Percentiles rank a stretch among this genome's conserved stretches.
Evolutionary conservation across 2,113 vertebrate genomes (phyloP).

Genomic region (Uropsilus gracilis): DNA sequence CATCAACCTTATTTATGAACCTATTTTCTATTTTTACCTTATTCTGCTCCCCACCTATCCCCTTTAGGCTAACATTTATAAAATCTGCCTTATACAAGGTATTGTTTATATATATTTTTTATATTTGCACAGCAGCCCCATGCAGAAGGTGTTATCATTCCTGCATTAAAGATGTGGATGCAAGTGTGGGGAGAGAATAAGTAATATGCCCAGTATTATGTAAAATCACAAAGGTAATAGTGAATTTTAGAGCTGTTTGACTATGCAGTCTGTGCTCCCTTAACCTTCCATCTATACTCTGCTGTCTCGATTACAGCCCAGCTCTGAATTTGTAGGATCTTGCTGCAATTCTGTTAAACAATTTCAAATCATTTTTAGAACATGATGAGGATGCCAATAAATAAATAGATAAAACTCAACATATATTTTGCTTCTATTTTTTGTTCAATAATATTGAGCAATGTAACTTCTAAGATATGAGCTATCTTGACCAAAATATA

Average conservation of each 20-base stretch:
- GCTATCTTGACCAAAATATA: background rate
- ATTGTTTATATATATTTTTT: background rate
- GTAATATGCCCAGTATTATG: background rate
- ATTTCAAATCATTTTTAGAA: background rate
- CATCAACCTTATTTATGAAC: background rate
- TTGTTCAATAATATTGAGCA: conserved; percentile 17
- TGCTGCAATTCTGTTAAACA: background rate
- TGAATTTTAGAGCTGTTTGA: background rate
- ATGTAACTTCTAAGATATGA: background rate
- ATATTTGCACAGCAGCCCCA: background rate
- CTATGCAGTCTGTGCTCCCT: background rate
- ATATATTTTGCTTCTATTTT: background rate
- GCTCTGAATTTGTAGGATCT: background rate
- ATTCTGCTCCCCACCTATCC: background rate
- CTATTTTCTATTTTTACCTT: background rate
- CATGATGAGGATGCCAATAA: background rate
- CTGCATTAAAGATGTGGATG: background rate
- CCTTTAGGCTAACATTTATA: background rate
- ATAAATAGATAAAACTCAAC: background rate
- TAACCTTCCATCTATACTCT: rapidly evolving
- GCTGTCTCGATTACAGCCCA: background rate
- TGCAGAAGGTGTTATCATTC: background rate
- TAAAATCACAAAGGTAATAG: background rate
- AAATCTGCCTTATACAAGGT: background rate
- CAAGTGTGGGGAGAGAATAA: background rate